phyloP scores from a whole-genome alignment of 2,888 invertebrate genomes.

The Dasypolia templi region DNA sequence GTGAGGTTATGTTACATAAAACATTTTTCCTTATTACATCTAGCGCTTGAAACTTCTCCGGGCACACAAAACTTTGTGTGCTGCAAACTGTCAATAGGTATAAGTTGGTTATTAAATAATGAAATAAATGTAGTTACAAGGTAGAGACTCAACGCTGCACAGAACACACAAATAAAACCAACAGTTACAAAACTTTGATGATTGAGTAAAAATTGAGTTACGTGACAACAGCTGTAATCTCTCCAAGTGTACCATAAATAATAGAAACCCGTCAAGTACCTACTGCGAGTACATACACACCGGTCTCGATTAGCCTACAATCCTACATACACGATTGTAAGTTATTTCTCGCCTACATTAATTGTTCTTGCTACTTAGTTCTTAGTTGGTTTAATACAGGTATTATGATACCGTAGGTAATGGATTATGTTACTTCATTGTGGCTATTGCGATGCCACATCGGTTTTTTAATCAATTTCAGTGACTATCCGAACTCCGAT shows the following conservation, averaged over 20 bases:
- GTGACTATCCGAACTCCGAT: not conserved
- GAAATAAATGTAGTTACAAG: no score
- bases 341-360: constrained; percentile 27
- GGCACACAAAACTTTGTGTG: no score
- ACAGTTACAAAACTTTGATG: constrained; percentile 11
- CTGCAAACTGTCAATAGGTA: no score
- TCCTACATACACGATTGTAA: constrained; percentile 45
- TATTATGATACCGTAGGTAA: not conserved
- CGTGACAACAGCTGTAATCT: constrained; percentile 25
- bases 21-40: no score
- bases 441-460: not conserved
- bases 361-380: constrained; percentile 29
- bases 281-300: constrained; percentile 18
- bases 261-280: constrained; percentile 35
- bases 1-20: no score
- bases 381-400: constrained; percentile 3
- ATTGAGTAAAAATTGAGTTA: constrained; percentile 44
- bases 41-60: no score
- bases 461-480: not conserved
- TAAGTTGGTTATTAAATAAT: no score
- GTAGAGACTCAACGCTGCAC: not conserved
- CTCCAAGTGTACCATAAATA: constrained; percentile 18
- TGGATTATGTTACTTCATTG: not conserved
- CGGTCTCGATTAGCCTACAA: constrained; percentile 53
- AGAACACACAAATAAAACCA: not conserved